phyloP scores from a whole-genome alignment of 1,140 invertebrate species.

The Ooceraea biroi region DNA sequence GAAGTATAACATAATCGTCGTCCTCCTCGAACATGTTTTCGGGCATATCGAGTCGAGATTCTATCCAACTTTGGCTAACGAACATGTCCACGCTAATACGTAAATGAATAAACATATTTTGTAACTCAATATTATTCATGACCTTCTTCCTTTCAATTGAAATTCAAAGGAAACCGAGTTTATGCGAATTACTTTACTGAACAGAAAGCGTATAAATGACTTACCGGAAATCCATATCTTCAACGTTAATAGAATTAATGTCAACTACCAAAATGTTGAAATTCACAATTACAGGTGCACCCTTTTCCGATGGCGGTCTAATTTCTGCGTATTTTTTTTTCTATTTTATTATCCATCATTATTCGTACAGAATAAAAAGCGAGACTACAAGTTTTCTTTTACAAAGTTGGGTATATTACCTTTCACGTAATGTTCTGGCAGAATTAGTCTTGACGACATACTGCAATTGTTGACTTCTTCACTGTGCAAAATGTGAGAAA shows the following conservation, averaged over 20 bases:
- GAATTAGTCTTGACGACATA: constrained; percentile 88
- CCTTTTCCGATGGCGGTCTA: constrained; percentile 89
- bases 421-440: constrained; percentile 91
- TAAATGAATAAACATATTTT: not conserved
- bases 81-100: constrained; percentile 93
- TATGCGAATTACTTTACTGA: not conserved
- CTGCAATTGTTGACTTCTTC: constrained; percentile 88
- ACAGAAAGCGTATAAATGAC: not conserved
- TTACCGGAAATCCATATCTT: constrained; percentile 95
- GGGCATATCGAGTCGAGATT: constrained; percentile 90
- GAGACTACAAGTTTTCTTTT: not conserved
- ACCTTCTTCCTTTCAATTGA: too few relatives aligned
- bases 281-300: constrained; percentile 90
- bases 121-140: too few relatives aligned
- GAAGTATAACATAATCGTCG: constrained; percentile 92
- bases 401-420: constrained; percentile 85
- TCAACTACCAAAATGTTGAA: constrained; percentile 93
- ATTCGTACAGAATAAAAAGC: not conserved
- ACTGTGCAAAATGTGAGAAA: constrained; percentile 82
- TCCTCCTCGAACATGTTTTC: constrained; percentile 92
- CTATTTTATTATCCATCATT: not conserved
- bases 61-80: constrained; percentile 92
- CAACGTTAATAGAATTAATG: constrained; percentile 94
- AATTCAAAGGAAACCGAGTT: not conserved
- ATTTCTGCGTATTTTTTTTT: constrained; percentile 87